Conservation (phyloP, 1,140 invertebrate species). For the Oppia nitens region DNA sequence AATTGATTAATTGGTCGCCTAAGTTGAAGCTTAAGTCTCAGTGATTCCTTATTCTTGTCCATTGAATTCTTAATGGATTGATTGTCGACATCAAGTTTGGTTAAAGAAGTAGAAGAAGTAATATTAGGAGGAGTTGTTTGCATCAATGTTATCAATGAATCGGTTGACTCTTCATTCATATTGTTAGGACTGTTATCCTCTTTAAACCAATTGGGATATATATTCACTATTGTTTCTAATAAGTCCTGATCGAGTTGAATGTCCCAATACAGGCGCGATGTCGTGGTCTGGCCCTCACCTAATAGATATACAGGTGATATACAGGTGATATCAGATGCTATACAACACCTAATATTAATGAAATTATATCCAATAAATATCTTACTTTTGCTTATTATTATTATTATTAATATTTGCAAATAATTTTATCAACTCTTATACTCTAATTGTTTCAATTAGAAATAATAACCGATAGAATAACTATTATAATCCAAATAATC, state of each 20-base stretch:
- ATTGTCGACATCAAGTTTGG: conserved; percentile 69
- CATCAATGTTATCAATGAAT: neutral
- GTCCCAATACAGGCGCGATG: conserved; percentile 61
- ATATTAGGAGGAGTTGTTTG: neutral
- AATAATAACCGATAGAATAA: too few species aligned
- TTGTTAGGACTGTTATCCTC: conserved; percentile 23
- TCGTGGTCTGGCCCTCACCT: too few species aligned
- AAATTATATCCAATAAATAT: too few species aligned
- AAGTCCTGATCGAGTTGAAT: conserved; percentile 75
- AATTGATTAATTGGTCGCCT: conserved; percentile 81
- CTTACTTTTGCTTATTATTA: too few species aligned
- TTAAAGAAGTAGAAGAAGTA: too few species aligned
- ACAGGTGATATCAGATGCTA: too few species aligned
- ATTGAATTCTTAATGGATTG: conserved; percentile 76
- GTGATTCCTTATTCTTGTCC: conserved; percentile 88
- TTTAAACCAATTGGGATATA: conserved; percentile 73
- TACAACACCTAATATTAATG: too few species aligned
- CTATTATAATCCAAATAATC: too few species aligned
- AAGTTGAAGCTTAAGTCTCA: conserved; percentile 91
- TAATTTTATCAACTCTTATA: too few species aligned
- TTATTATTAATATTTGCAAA: too few species aligned
- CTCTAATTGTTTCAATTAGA: too few species aligned
- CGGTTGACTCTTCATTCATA: neutral
- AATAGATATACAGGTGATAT: too few species aligned
- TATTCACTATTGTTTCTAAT: conserved; percentile 66